Evolutionary conservation across 2,888 invertebrate genomes (phyloP), one percentile per base, ranked within the genome.

Genomic region (Caenorhabditis sp.): DNA sequence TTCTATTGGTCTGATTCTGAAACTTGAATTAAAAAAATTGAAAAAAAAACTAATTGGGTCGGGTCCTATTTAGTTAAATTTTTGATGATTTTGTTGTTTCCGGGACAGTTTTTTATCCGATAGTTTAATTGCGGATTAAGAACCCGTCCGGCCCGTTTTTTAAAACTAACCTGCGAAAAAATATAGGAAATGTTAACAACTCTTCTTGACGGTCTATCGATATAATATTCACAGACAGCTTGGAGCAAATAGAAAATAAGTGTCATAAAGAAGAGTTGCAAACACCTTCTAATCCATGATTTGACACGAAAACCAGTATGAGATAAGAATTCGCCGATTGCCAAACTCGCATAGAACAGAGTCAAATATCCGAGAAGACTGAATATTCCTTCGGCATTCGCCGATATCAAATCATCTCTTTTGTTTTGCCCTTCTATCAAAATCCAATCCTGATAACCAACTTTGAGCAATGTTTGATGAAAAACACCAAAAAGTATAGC

Each of bases 361-460:
- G 93, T 91, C 0, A 94, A 89, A 88, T 94, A 97, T 1, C 97
- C 97, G 0, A 93, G 89, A 49, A 92, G 90, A 0, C 97, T 95
- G 24, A 92, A 91, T 50, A 97, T 89, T 0, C 97, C 97, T 90
- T 99, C 97, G 67, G 94, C 91, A 89, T 99, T 99, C 0, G 95
- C 94, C 55, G 91, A 90, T 5, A 95, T 76, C 37, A 95, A 69
- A 27, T 72, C 78, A 17, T 77, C 78, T 10, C 82, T 74, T 14
- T 65, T 54, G 54, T 78, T 79, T 19, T 72, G 62, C 14, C 55
- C 69, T n/a, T 69, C 75, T 17, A 63, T 68, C 19, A 84, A 59
- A n/a, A 83, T 75, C 75, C 76, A 82, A 12, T 70, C 66, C 62
- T 83, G 78, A 43, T 70, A 69, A 5, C 73, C 64, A 24, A 66